phyloP scores from a whole-genome alignment of 2,797 vertebrate species.

The Aplochiton taeniatus region DNA sequence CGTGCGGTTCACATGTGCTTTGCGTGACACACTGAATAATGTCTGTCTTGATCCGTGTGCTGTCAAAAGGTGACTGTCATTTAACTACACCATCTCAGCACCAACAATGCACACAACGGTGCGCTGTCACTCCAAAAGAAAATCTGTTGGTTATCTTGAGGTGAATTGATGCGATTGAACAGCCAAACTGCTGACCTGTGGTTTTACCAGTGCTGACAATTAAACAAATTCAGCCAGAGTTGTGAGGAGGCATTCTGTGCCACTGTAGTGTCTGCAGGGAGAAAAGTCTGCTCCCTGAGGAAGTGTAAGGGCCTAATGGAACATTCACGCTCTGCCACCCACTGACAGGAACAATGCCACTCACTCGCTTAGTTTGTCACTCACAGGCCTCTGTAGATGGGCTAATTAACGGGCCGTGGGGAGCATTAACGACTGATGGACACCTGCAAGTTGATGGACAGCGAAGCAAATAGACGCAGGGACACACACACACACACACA shows the following conservation, averaged over 20 bases:
- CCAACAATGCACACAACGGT: too few relatives aligned
- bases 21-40: too few relatives aligned
- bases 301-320: conserved; percentile 62
- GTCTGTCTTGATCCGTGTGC: too few relatives aligned
- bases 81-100: too few relatives aligned
- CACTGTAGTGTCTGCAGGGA: conserved; percentile 35
- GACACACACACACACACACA: background rate
- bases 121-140: too few relatives aligned
- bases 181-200: too few relatives aligned
- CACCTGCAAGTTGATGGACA: background rate
- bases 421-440: conserved; percentile 1
- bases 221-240: background rate
- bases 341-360: conserved; percentile 58
- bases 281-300: conserved; percentile 37
- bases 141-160: too few relatives aligned
- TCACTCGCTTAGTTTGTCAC: conserved; percentile 67
- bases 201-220: conserved; percentile 11
- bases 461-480: background rate
- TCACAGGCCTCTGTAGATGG: conserved; percentile 46
- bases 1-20: too few relatives aligned
- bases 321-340: conserved; percentile 65
- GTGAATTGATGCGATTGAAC: too few relatives aligned
- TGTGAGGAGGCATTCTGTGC: background rate
- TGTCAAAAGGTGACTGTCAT: too few relatives aligned
- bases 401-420: conserved; percentile 58